Conservation (phyloP, 1,140 invertebrate genomes). For the Bilobella aurantiaca region DNA sequence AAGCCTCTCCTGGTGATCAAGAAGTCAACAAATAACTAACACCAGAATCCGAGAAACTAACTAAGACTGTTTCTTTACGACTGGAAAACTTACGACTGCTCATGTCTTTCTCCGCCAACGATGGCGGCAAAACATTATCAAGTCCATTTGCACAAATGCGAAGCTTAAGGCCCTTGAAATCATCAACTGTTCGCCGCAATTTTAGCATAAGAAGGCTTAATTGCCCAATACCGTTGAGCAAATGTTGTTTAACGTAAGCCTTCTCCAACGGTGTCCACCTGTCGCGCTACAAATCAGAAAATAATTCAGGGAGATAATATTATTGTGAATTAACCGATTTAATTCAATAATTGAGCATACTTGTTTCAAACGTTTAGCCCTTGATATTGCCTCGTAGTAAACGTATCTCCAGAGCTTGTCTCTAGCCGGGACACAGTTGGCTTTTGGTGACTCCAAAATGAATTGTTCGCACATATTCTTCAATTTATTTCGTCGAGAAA, state of each 20-base stretch:
- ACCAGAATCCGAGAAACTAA: not conserved
- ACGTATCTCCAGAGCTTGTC: constrained; percentile 28
- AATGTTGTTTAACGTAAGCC: constrained; percentile 20
- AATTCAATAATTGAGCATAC: constrained; percentile 12
- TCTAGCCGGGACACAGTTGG: constrained; percentile 7
- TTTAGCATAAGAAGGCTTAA: constrained; percentile 23
- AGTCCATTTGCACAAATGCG: constrained; percentile 8
- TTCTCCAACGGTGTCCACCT: constrained; percentile 9
- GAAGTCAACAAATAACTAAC: not conserved
- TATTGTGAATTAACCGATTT: constrained; percentile 1
- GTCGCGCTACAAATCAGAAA: constrained; percentile 15
- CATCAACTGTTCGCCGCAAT: constrained; percentile 5
- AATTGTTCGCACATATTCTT: constrained; percentile 23
- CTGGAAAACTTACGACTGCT: not conserved
- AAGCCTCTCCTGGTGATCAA: not conserved
- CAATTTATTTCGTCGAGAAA: constrained; percentile 10
- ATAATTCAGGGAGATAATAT: too few species aligned
- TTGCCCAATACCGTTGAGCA: constrained; percentile 20
- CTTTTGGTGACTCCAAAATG: constrained; percentile 11
- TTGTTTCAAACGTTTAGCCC: constrained; percentile 19
- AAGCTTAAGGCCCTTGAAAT: constrained; percentile 5
- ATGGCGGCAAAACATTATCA: constrained; percentile 6
- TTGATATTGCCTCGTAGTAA: constrained; percentile 22
- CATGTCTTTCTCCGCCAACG: not conserved
- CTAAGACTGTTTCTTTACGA: too few species aligned